Evolutionary conservation across 2,113 vertebrate genomes (phyloP).

Genomic region (Phoxinus phoxinus): DNA sequence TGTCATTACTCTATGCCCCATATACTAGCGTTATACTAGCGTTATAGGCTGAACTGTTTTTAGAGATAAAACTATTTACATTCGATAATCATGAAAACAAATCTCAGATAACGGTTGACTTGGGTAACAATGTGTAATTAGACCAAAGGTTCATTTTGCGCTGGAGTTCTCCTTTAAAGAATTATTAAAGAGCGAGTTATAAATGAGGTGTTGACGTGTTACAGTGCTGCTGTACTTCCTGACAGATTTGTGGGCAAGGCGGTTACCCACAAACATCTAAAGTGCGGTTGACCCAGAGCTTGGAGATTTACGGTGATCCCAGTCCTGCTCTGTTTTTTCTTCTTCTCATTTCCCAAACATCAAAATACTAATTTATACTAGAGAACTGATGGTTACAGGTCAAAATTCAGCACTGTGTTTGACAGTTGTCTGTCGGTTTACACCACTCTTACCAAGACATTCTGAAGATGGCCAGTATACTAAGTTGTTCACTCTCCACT

Average conservation of each 20-base stretch:
- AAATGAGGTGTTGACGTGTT: not conserved
- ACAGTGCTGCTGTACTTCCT: not conserved
- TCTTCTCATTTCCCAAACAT: not conserved
- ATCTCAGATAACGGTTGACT: no score
- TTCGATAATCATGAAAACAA: no score
- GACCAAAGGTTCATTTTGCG: no score
- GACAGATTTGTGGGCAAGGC: not conserved
- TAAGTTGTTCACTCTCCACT: not conserved
- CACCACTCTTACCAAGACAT: not conserved
- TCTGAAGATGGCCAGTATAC: not conserved
- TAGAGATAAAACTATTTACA: no score
- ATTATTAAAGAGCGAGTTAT: not conserved
- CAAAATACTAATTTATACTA: not conserved
- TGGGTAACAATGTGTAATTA: no score
- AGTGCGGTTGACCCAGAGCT: not conserved
- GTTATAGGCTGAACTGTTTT: no score
- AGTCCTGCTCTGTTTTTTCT: not conserved
- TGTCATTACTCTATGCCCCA: no score
- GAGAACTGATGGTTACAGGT: not conserved
- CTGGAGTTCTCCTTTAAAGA: no score
- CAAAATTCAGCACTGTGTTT: not conserved
- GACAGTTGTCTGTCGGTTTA: not conserved
- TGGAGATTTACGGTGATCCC: not conserved
- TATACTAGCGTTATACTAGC: no score
- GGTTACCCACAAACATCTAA: not conserved